Conservation (phyloP, 2,797 vertebrate species). For the Takifugu rubripes region DNA sequence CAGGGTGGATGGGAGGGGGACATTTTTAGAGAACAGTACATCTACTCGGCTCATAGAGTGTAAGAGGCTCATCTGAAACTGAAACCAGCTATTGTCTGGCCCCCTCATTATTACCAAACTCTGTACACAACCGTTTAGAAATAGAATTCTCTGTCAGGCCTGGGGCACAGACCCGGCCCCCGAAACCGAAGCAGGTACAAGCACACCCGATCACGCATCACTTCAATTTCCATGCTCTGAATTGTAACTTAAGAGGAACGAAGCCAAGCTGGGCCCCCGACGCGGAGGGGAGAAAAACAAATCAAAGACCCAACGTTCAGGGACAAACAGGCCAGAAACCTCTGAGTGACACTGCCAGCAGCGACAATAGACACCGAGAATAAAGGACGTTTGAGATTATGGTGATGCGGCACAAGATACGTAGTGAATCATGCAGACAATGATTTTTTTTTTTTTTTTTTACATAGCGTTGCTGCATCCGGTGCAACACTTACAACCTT, state of each 20-base stretch:
- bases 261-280: constrained; percentile 19
- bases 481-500: no score
- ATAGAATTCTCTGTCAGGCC: constrained; percentile 29
- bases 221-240: constrained; percentile 51
- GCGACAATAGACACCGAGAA: constrained; percentile 51
- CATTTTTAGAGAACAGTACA: constrained; percentile 38
- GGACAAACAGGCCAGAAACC: constrained; percentile 27
- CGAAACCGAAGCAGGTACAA: constrained; percentile 41
- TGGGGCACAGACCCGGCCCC: constrained; percentile 27
- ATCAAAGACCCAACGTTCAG: constrained; percentile 25
- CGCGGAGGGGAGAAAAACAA: constrained; percentile 7
- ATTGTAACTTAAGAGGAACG: constrained; percentile 29
- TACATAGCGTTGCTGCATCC: no score
- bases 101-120: constrained; percentile 34
- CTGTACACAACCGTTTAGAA: constrained; percentile 32
- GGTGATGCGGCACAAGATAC: constrained; percentile 12
- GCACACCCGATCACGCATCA: constrained; percentile 43
- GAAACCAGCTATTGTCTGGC: constrained; percentile 51
- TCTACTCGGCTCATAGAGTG: constrained; percentile 5
- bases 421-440: neutral
- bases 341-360: constrained; percentile 65
- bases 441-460: no score
- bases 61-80: constrained; percentile 55
- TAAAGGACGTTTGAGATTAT: constrained; percentile 13
- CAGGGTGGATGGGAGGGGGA: constrained; percentile 31